Base-by-base conservation (phyloP, 2,113 vertebrate species). In the Muntiacus muntjak region DNA sequence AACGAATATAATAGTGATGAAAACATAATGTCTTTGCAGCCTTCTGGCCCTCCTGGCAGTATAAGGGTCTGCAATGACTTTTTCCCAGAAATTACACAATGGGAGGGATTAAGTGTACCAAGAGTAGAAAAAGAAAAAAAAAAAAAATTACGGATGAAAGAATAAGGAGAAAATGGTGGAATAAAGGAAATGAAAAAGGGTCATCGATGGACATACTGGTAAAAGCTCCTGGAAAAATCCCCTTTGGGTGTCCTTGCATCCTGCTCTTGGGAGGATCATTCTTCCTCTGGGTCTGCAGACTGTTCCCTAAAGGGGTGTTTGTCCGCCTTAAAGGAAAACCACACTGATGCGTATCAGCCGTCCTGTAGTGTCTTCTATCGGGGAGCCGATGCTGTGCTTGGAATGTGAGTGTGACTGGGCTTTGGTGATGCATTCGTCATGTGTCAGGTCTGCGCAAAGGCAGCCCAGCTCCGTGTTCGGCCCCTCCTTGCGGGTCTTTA, bases 171-270 rank as follows among this genome's bases (percentile, higher is more conserved):
- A 74, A 57, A 85, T 47, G 58, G 21, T 17, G 26, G 19, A 47
- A 87, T 7, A 64, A n/a, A 50, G n/a, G 1, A 0, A 47, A 9
- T 28, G 23, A 8, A 33, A 50, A 57, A 82, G 28, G 36, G 50
- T 21, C 3, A 0, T 14, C 14, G 45, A 17, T 64, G 25, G 7
- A 40, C 0, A 0, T 15, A 3, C 28, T 89, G n/a, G n/a, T 47
- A 52, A 67, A 25, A 83, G 3, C 40, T 19, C 19, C 30, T 33
- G 60, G 45, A 52, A 87, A 64, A 84, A n/a, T 52, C 21, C 15
- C 26, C 23, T 17, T 36, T 82, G 25, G 10, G 33, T 26, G 25
- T 19, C 43, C 15, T n/a, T 85, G 25, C 3, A 50, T 88, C 26
- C 43, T 82, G 7, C 19, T 50, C 12, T 62, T 30, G 45, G 36